Conservation (phyloP, 2,888 invertebrate species). For the Eilema sororculum region DNA sequence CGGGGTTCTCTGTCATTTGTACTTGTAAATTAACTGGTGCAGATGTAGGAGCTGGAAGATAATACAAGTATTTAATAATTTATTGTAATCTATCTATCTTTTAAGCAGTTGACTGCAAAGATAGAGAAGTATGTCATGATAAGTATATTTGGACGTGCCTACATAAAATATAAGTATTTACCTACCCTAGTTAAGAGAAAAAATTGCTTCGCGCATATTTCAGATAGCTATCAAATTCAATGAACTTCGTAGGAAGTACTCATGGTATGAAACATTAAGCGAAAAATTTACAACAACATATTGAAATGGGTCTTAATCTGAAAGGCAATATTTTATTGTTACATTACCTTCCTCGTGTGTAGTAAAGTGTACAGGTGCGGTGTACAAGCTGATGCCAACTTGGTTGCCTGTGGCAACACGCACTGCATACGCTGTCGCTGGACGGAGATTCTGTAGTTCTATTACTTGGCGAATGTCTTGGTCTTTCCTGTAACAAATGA, state of each 20-base stretch:
- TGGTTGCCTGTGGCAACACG: constrained; percentile 81
- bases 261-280: too few relatives aligned
- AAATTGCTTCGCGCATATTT: too few relatives aligned
- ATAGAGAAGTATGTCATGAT: too few relatives aligned
- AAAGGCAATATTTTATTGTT: not conserved
- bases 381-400: constrained; percentile 78
- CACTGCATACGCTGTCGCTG: constrained; percentile 77
- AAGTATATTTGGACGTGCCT: too few relatives aligned
- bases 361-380: constrained; percentile 78
- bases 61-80: not conserved
- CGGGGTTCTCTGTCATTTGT: constrained; percentile 77
- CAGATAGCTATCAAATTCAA: too few relatives aligned
- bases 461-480: constrained; percentile 71
- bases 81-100: not conserved
- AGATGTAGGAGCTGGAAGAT: constrained; percentile 74
- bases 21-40: constrained; percentile 76
- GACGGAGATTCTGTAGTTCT: constrained; percentile 75
- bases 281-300: too few relatives aligned
- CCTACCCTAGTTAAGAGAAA: too few relatives aligned
- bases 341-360: constrained; percentile 82
- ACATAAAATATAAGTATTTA: too few relatives aligned
- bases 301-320: too few relatives aligned
- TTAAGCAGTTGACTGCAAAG: too few relatives aligned
- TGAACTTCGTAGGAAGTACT: too few relatives aligned
- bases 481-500: constrained; percentile 67